Percentiles rank a stretch among this genome's conserved stretches.
Evolutionary conservation across 2,113 vertebrate species (phyloP).

Genomic region (Pyxicephalus adspersus): DNA sequence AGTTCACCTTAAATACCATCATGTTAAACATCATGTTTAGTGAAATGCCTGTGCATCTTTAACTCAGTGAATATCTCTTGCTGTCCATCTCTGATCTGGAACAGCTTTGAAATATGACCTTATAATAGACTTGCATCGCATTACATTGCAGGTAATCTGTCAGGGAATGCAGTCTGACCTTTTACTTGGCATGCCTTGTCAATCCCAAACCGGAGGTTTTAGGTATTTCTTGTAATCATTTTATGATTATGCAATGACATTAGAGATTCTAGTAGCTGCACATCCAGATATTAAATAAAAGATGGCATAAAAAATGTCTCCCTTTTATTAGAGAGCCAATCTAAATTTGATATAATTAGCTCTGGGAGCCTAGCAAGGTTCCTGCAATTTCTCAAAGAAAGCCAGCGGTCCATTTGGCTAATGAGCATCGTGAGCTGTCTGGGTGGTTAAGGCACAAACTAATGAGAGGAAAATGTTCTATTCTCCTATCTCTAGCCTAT

Average conservation of each 20-base stretch:
- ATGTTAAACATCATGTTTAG: constrained; percentile 25
- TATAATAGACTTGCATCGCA: constrained; percentile 46
- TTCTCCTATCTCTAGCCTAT: constrained; percentile 31
- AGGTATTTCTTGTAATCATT: constrained; percentile 48
- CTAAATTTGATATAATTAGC: constrained; percentile 51
- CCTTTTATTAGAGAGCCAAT: constrained; percentile 50
- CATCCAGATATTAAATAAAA: constrained; percentile 53
- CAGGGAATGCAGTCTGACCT: constrained; percentile 32
- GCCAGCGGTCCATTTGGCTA: constrained; percentile 53
- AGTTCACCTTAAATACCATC: not conserved
- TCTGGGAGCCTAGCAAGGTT: constrained; percentile 47
- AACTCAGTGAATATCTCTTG: not conserved
- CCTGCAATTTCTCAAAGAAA: constrained; percentile 49
- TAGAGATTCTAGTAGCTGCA: constrained; percentile 49
- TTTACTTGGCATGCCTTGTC: constrained; percentile 34
- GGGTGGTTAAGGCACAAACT: constrained; percentile 41
- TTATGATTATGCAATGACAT: constrained; percentile 52
- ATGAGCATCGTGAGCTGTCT: constrained; percentile 50
- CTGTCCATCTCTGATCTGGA: constrained; percentile 22
- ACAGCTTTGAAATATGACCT: constrained; percentile 36
- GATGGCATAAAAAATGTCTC: constrained; percentile 47
- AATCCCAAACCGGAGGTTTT: constrained; percentile 30
- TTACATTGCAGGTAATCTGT: constrained; percentile 50
- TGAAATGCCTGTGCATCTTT: not conserved
- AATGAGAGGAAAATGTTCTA: constrained; percentile 47